Conservation (phyloP, 2,113 vertebrate species). For the Trogon melanurus region DNA sequence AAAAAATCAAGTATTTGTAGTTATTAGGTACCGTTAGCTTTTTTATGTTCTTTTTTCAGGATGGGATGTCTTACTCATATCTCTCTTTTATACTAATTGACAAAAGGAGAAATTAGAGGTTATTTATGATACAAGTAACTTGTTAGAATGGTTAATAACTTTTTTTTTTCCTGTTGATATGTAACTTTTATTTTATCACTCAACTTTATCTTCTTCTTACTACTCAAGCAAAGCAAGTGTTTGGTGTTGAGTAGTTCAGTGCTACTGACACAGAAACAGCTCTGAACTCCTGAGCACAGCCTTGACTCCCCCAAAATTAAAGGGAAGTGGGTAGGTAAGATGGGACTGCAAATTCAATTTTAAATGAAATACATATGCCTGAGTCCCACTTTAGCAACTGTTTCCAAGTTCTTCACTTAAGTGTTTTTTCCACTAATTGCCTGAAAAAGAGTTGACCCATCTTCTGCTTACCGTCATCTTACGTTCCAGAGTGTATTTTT, state of each 20-base stretch:
- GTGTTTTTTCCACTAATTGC: neutral
- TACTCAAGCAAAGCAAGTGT: neutral
- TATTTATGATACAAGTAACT: rapidly evolving
- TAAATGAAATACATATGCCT: neutral
- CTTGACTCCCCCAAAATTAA: neutral
- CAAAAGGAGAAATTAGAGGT: neutral
- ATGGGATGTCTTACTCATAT: rapidly evolving
- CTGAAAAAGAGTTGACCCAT: neutral
- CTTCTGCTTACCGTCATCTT: neutral
- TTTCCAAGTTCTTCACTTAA: neutral
- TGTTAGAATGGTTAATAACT: neutral
- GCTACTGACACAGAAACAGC: neutral
- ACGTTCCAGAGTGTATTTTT: neutral
- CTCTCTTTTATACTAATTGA: neutral
- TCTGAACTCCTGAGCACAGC: neutral
- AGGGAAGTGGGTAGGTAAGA: neutral
- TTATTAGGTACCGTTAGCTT: rapidly evolving
- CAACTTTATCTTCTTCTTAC: neutral
- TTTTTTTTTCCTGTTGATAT: rapidly evolving
- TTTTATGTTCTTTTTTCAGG: neutral
- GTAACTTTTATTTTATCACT: rapidly evolving
- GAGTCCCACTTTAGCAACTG: neutral
- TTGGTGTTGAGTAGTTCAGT: neutral
- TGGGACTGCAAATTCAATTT: neutral
- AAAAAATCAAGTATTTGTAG: rapidly evolving